Evolutionary conservation across 2,797 vertebrate species (phyloP), one percentile per base, ranked within the genome.

Genomic region (Tachyglossus aculeatus): DNA sequence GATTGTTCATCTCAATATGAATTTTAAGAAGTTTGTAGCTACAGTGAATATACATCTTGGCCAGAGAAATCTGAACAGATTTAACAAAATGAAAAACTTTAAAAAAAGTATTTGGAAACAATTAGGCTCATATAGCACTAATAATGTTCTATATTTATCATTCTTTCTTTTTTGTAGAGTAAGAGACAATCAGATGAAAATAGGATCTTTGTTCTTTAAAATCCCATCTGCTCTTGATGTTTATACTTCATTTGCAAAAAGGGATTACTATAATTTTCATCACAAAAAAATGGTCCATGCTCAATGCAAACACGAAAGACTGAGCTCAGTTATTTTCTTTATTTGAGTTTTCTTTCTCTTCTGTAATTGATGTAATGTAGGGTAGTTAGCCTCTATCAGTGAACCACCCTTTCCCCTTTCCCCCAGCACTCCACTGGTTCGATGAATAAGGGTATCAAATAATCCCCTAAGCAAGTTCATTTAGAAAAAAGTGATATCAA

Each of bases 401-500:
- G 27, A 45, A n/a, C n/a, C n/a, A n/a, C n/a, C n/a, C n/a, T n/a
- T 43, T 29, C 33, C 31, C 31, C 16, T 54, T 11, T 0, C 82
- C 85, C 45, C 74, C 34, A 37, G 29, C 73, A n/a, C n/a, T n/a
- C n/a, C n/a, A n/a, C n/a, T n/a, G n/a, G n/a, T 33, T 81, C 77
- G 48, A 24, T 72, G 61, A 81, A 67, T 62, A 81, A 39, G 44
- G 70, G 12, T n/a, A 82, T 84, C 83, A 81, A 54, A 83, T 87
- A 83, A 68, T 71, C 11, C 16, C 74, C 81, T 72, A 52, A 59
- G 27, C 78, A 81, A 80, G 66, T 89, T 88, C 76, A 73, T 72
- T 77, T 68, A 61, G 3, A 44, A 66, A 88, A 89, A 88, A 67
- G 74, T 72, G 57, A 91, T 91, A 88, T 88, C 51, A 70, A 86